phyloP scores from a whole-genome alignment of 2,888 invertebrate genomes.

The Troglohyphantes excavatus region DNA sequence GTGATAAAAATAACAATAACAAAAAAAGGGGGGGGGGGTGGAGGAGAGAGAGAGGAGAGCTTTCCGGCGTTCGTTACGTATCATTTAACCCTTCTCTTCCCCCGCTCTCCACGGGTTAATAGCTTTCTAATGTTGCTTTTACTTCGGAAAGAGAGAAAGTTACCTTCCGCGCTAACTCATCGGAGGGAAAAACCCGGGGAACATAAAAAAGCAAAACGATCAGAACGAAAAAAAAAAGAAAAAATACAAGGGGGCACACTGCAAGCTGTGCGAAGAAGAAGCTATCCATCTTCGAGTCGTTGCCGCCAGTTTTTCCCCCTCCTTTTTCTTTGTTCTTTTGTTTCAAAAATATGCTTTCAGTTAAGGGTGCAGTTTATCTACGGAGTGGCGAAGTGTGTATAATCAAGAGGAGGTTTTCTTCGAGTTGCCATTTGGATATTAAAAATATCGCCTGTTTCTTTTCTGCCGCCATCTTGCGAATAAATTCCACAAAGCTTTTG shows the following conservation, averaged over 20 bases:
- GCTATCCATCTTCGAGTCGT: constrained; percentile 66
- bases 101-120: constrained; percentile 53
- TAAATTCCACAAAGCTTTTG: no score
- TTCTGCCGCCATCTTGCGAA: neutral
- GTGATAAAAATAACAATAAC: constrained; percentile 32
- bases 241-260: constrained; percentile 18
- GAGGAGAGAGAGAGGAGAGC: neutral
- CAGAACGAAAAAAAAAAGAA: constrained; percentile 24
- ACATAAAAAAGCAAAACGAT: constrained; percentile 46
- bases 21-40: neutral
- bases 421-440: constrained; percentile 31
- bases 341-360: neutral
- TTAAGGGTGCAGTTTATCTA: constrained; percentile 28
- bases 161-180: constrained; percentile 40
- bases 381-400: constrained; percentile 47
- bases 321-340: constrained; percentile 1
- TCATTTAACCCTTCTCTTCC: constrained; percentile 72
- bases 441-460: constrained; percentile 21
- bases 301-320: constrained; percentile 1
- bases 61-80: constrained; percentile 46
- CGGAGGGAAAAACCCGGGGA: constrained; percentile 13
- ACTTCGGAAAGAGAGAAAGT: constrained; percentile 21
- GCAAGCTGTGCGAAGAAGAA: constrained; percentile 61
- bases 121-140: constrained; percentile 73
- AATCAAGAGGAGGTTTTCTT: constrained; percentile 40